Evolutionary conservation across 2,888 invertebrate genomes (phyloP), one percentile per base, ranked within the genome.

Genomic region (Itoplectis maculator): DNA sequence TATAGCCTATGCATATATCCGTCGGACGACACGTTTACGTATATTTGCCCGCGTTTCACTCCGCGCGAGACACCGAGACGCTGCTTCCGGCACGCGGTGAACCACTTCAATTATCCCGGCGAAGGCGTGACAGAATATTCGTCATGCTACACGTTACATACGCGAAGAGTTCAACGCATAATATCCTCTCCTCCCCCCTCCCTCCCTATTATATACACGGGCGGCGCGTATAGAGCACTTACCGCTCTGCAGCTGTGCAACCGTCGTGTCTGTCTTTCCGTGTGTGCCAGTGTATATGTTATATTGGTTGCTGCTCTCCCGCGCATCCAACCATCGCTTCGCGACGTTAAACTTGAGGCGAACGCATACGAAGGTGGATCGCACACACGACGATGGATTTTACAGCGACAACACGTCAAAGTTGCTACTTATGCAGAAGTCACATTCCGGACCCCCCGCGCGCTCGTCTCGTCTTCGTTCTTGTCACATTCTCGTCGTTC

Each of bases 61-160:
- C 29, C 29, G 40, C 29, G 40, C n/a, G 37, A 40, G 40, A 54
- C 51, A 13, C 11, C 13, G 45, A 42, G n/a, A n/a, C 51, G 63
- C 42, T 56, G 63, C 56, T 75, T 73, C 79, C 81, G 61, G 42
- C 81, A 59, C 79, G 69, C 73, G 76, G 78, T 76, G 79, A 84
- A 82, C 82, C 79, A 83, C 83, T 84, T 83, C 78, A 82, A 83
- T 85, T 84, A 81, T 84, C 73, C 78, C 79, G 68, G 68, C 76
- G 54, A 69, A 83, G 82, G 76, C 82, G 69, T 78, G 79, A 56
- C 61, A 74, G 72, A 84, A 86, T 83, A 82, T 81, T 76, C 83
- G 72, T 82, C 70, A 63, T 49, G 63, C 63, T 73, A 73, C 59
- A 73, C 59, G 40, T 69, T 69, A 51, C 51, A 54, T n/a, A 69